Base-by-base conservation (phyloP, 2,888 invertebrate genomes). In the Leucoptera coffeella region DNA sequence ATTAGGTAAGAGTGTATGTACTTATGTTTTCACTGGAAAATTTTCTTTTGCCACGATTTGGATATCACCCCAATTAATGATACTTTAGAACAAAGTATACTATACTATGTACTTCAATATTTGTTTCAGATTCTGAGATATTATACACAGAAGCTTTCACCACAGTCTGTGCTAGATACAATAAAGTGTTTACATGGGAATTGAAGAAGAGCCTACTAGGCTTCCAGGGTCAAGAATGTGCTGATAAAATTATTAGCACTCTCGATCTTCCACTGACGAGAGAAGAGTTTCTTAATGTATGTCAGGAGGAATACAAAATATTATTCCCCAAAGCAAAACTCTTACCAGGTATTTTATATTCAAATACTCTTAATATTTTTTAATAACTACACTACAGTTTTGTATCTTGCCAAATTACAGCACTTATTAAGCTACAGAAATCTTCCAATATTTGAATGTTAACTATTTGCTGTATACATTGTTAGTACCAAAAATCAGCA, bases 181-280 rank as follows among this genome's bases (percentile, higher is more conserved):
- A 79, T 1, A 84, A 85, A 51, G 61, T 54, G 6, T 92, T 82
- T 47, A 85, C 85, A 0, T 87, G 85, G 82, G 84, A 87, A 17
- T 47, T 86, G 12, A 92, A 92, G 56, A 54, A 74, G 4, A 62
- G 64, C 33, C 46, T 78, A 19, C 80, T 88, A 74, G 89, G 88
- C 2, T 67, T 78, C 29, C 78, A 79, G 42, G 77, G 77, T 2
- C 53, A 49, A 5, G 81, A 81, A 34, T 73, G 79, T 34, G 77
- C 82, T 1, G 62, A 73, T 40, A 74, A 59, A 37, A 74, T 85
- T 23, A 67, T 80, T 8, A 48, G 69, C 30, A 42, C 60, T 4
- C 61, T 82, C 32, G 62, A 79, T 2, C 47, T 88, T 30, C 83
- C 85, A 0, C 42, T 85, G 5, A 73, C 75, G 2, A 67, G 65